These are phyloP conservation scores for Clunio marinus DNA, from an alignment of 2,888 invertebrate genomes.

Conservation along the genomic window DNA sequence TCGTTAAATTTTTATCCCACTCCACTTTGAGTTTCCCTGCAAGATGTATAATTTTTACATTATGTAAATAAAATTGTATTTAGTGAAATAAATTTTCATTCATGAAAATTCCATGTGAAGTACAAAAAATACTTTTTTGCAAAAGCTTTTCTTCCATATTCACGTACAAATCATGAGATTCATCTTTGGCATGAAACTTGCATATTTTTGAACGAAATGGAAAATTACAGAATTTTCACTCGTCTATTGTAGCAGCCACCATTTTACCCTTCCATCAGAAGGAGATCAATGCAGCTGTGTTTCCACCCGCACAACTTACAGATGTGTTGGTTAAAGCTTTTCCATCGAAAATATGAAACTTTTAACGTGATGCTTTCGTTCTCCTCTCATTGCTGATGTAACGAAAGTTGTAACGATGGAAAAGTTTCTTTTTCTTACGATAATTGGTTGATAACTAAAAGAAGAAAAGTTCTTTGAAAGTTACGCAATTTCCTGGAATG, in stretches of 20 bases:
- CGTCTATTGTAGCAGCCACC: not conserved
- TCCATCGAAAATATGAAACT: no score
- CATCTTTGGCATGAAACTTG: no score
- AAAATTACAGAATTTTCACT: conserved; percentile 4
- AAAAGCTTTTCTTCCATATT: not conserved
- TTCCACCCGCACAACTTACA: no score
- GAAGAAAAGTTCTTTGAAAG: not conserved
- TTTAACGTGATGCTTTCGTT: no score
- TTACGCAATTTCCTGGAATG: not conserved
- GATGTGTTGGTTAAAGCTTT: no score
- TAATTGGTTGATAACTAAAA: no score
- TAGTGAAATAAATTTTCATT: conserved; percentile 35
- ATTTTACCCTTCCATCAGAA: not conserved
- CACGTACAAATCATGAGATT: conserved; percentile 2
- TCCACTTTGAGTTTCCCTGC: no score
- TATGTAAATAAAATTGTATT: conserved; percentile 21
- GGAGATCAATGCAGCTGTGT: no score
- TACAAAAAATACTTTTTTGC: conserved; percentile 18
- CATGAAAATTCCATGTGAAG: conserved; percentile 28
- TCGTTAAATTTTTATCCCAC: no score
- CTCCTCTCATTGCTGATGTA: not conserved
- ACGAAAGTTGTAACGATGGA: not conserved
- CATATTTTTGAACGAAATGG: conserved; percentile 17
- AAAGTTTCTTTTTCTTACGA: no score
- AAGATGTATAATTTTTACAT: not conserved